Percentiles rank a stretch among this genome's conserved stretches.
Evolutionary conservation across 2,113 vertebrate species (phyloP).

Genomic region (Eidolon helvum): DNA sequence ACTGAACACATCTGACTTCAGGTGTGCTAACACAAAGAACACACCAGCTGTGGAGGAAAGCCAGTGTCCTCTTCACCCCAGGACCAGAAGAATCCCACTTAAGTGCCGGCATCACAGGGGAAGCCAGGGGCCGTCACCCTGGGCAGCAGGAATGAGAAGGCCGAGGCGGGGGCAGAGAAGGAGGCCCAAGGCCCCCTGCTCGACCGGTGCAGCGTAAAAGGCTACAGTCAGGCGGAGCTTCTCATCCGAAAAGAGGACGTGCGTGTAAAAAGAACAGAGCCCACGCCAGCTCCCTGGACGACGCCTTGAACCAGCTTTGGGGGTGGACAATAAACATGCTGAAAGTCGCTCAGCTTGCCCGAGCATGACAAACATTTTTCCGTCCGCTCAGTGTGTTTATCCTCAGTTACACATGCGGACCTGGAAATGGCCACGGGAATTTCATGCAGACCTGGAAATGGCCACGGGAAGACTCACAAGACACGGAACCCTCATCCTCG

Average conservation of each 20-base stretch:
- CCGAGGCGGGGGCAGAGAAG: background rate
- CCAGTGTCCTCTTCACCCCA: fast-evolving
- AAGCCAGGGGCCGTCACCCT: background rate
- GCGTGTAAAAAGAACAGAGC: fast-evolving
- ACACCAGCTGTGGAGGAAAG: background rate
- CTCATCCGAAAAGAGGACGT: background rate
- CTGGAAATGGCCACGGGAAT: background rate
- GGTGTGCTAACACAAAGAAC: background rate
- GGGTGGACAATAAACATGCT: fast-evolving
- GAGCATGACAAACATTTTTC: background rate
- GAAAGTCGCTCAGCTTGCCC: background rate
- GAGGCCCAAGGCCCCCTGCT: background rate
- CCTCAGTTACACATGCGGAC: too few species aligned
- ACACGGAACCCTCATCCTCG: background rate
- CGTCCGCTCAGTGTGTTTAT: background rate
- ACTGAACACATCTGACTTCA: background rate
- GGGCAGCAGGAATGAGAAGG: background rate
- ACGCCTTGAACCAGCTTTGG: background rate
- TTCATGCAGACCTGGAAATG: background rate
- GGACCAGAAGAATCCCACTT: background rate
- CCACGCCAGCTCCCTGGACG: fast-evolving
- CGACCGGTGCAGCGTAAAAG: background rate
- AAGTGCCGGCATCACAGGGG: fast-evolving
- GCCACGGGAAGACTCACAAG: background rate
- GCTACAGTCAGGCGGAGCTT: fast-evolving